Evolutionary conservation across 1,140 invertebrate species (phyloP).

Genomic region (Drosophila ananassae): DNA sequence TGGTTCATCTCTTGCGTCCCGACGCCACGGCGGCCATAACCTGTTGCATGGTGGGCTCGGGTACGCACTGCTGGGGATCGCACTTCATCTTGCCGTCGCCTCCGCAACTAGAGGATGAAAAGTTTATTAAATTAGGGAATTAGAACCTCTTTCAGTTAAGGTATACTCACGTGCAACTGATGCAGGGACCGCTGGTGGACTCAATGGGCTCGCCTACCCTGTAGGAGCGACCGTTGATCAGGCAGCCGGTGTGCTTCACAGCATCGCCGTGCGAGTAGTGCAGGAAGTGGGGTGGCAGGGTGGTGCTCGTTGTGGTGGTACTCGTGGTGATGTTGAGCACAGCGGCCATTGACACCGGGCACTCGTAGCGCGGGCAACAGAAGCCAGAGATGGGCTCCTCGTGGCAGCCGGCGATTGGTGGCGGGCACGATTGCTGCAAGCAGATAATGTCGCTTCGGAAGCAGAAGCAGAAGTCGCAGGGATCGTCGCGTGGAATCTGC

Average conservation of each 20-base stretch:
- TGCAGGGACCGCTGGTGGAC: constrained; percentile 94
- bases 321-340: constrained; percentile 91
- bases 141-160: background rate
- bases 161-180: constrained; percentile 94
- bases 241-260: constrained; percentile 91
- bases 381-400: constrained; percentile 96
- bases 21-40: constrained; percentile 92
- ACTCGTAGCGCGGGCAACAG: constrained; percentile 97
- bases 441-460: constrained; percentile 98
- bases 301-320: constrained; percentile 93
- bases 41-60: constrained; percentile 93
- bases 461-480: constrained; percentile 98
- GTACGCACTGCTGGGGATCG: constrained; percentile 93
- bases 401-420: constrained; percentile 94
- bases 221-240: constrained; percentile 92
- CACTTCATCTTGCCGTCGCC: constrained; percentile 96
- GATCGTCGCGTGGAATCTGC: constrained; percentile 96
- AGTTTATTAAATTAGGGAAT: background rate
- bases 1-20: constrained; percentile 88
- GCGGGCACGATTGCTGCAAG: constrained; percentile 96
- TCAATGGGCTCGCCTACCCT: constrained; percentile 92
- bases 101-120: constrained; percentile 88
- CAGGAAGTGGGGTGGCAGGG: constrained; percentile 91
- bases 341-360: constrained; percentile 93
- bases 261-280: constrained; percentile 90